Evolutionary conservation across 2,113 vertebrate species (phyloP).

Genomic region (Cygnus buccinator): DNA sequence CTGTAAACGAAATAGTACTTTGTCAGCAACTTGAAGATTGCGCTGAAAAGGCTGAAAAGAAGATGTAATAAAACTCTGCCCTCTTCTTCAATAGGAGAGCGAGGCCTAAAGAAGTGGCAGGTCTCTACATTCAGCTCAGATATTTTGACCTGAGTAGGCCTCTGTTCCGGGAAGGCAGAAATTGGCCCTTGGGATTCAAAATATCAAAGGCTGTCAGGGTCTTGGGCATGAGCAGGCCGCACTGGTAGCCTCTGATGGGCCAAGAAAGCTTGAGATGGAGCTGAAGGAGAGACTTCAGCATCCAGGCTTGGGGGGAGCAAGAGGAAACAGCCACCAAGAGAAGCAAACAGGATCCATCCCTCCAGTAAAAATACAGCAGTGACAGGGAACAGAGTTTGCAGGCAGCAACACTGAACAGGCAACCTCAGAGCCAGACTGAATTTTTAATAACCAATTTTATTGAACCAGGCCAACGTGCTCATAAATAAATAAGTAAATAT

Average conservation of each 20-base stretch:
- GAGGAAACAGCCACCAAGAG: not conserved
- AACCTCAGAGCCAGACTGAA: not conserved
- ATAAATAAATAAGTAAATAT: not conserved
- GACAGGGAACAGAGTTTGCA: not conserved
- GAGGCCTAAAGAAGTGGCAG: not conserved
- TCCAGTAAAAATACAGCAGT: not conserved
- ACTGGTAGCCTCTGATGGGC: not conserved
- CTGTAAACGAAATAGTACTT: not conserved
- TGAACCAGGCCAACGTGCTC: not conserved
- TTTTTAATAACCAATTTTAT: not conserved
- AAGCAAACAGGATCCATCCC: not conserved
- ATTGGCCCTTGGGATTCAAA: not conserved
- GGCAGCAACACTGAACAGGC: not conserved
- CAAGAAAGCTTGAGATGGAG: not conserved
- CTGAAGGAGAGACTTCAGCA: not conserved
- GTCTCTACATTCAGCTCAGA: not conserved
- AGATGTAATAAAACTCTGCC: constrained; percentile 5
- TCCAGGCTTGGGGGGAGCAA: not conserved
- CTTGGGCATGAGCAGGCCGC: not conserved
- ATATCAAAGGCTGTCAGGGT: not conserved
- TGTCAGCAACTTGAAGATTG: not conserved
- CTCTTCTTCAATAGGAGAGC: not conserved
- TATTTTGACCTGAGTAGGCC: not conserved
- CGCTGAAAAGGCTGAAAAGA: constrained; percentile 14
- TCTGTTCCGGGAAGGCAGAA: not conserved